phyloP scores from a whole-genome alignment of 1,140 invertebrate species.

The Pararge aegeria region DNA sequence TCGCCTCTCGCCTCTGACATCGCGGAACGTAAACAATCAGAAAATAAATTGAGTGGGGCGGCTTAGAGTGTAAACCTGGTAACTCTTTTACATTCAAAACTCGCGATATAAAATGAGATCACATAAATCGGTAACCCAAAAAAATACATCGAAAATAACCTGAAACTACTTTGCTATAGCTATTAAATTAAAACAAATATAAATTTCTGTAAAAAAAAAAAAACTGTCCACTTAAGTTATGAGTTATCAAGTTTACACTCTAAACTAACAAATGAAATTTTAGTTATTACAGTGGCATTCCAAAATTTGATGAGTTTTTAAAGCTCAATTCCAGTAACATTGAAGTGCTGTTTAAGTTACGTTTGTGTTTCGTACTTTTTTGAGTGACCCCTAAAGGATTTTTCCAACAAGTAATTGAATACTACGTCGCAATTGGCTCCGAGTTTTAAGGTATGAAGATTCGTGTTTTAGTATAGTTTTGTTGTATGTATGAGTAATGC shows the following conservation, averaged over 20 bases:
- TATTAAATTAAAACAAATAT: too few relatives aligned
- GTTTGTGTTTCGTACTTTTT: neutral
- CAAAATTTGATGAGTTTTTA: constrained; percentile 17
- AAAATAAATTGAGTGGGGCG: constrained; percentile 3
- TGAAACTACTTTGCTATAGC: too few relatives aligned
- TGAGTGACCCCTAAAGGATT: neutral
- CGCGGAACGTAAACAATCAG: constrained; percentile 37
- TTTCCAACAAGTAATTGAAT: neutral
- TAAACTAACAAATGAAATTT: constrained; percentile 12
- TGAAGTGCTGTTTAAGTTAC: constrained; percentile 5
- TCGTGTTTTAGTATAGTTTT: constrained; percentile 13
- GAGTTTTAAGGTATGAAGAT: constrained; percentile 33
- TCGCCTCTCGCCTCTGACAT: constrained; percentile 21
- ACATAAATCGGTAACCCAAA: too few relatives aligned
- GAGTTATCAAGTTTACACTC: neutral
- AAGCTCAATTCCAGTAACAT: constrained; percentile 23
- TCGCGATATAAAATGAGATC: too few relatives aligned
- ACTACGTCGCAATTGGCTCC: constrained; percentile 11
- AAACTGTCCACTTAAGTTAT: too few relatives aligned
- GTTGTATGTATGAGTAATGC: constrained; percentile 19
- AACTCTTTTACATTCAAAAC: neutral
- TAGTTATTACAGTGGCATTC: constrained; percentile 25
- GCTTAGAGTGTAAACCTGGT: neutral
- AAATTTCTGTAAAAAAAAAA: too few relatives aligned
- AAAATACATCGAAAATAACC: too few relatives aligned